These are phyloP conservation scores for Notothenia coriiceps DNA, from an alignment of 2,113 vertebrate genomes.

Conservation along the genomic window DNA sequence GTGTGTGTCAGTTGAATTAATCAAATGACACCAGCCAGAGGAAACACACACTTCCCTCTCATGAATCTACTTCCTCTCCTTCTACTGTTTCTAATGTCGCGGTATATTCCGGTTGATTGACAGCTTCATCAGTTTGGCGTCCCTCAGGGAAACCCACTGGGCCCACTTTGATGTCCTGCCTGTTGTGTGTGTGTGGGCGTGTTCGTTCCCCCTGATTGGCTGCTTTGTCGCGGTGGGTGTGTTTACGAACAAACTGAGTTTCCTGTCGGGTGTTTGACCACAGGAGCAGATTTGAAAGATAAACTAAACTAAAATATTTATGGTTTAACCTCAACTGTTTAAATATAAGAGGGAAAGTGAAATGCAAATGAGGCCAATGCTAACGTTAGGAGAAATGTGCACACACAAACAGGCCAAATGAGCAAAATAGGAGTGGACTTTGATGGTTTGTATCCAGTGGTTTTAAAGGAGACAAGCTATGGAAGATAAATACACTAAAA, in stretches of 20 bases:
- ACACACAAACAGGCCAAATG: too few species aligned
- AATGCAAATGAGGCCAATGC: too few species aligned
- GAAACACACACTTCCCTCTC: constrained; percentile 32
- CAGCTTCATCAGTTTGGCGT: not conserved
- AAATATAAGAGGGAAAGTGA: too few species aligned
- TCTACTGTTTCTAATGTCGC: not conserved
- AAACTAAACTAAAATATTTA: too few species aligned
- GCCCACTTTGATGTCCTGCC: constrained; percentile 67
- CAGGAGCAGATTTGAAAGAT: not conserved
- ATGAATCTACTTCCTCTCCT: not conserved
- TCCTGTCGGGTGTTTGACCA: constrained; percentile 83
- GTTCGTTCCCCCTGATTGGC: constrained; percentile 83
- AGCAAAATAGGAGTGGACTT: too few species aligned
- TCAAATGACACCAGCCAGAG: constrained; percentile 53
- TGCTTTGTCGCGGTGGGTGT: constrained; percentile 83
- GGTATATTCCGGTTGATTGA: too few species aligned
- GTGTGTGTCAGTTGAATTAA: constrained; percentile 49
- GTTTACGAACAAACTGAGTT: constrained; percentile 86
- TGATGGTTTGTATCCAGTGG: too few species aligned
- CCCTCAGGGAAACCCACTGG: constrained; percentile 36
- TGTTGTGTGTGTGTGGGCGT: constrained; percentile 69
- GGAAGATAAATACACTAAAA: too few species aligned
- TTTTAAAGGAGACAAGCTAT: too few species aligned
- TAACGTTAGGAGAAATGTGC: too few species aligned
- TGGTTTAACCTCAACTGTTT: too few species aligned